These are phyloP conservation scores for Macrotis lagotis DNA, from an alignment of 2,113 vertebrate species.

Conservation along the genomic window DNA sequence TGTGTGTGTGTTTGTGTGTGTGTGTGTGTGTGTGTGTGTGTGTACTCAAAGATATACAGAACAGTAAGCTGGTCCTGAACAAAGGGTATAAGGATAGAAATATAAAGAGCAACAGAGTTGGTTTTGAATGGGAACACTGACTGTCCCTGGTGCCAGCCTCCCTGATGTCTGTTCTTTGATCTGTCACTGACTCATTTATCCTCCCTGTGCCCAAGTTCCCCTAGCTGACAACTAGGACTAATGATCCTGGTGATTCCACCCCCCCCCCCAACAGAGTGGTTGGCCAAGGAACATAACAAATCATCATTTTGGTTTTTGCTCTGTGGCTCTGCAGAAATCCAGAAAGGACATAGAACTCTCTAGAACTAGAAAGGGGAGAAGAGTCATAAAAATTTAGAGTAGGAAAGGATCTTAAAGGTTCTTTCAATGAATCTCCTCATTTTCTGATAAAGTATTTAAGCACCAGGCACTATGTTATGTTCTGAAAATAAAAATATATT, in stretches of 20 bases:
- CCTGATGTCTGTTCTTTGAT: neutral
- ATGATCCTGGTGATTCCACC: neutral
- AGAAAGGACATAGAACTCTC: neutral
- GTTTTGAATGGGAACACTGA: neutral
- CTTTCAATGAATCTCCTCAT: neutral
- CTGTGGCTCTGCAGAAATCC: neutral
- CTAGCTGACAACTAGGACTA: neutral
- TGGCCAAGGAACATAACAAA: neutral
- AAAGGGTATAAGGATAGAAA: neutral
- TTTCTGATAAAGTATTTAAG: neutral
- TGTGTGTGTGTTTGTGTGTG: neutral
- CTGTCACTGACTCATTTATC: neutral
- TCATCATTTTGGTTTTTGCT: neutral
- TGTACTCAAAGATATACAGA: neutral
- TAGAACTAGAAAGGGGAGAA: neutral
- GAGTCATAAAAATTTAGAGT: neutral
- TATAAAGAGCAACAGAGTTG: neutral
- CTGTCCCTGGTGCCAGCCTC: neutral
- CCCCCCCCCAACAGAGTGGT: neutral
- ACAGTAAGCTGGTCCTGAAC: neutral
- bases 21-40: neutral
- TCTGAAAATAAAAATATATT: neutral
- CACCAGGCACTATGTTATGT: neutral
- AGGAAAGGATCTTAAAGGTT: neutral
- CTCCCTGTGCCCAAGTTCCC: neutral